phyloP scores from a whole-genome alignment of 2,797 vertebrate genomes.

The Leptatherina wallacei region DNA sequence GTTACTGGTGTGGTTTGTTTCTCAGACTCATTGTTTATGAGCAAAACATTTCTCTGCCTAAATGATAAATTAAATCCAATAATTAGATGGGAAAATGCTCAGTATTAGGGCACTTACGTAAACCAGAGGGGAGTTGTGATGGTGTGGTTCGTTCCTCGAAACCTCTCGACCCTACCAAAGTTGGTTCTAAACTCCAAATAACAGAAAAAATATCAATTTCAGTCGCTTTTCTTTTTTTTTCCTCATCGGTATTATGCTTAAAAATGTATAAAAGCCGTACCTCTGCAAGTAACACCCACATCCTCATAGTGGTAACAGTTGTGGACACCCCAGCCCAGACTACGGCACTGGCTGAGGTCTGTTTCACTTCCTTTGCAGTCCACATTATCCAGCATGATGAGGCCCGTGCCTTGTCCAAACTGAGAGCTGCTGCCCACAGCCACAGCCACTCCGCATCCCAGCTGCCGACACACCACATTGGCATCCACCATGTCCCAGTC shows the following conservation, averaged over 20 bases:
- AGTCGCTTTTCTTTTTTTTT: background rate
- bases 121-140: slow-evolving; percentile 40
- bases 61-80: background rate
- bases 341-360: slow-evolving; percentile 88
- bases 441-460: slow-evolving; percentile 88
- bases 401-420: slow-evolving; percentile 89
- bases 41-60: slow-evolving; percentile 1
- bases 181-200: slow-evolving; percentile 56
- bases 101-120: slow-evolving; percentile 69
- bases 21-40: slow-evolving; percentile 8
- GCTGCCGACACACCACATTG: slow-evolving; percentile 92
- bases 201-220: slow-evolving; percentile 17
- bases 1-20: background rate
- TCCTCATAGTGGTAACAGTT: slow-evolving; percentile 99
- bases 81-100: background rate
- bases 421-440: slow-evolving; percentile 84
- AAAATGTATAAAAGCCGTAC: slow-evolving; percentile 69
- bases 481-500: slow-evolving; percentile 98
- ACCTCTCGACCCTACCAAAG: slow-evolving; percentile 34
- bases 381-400: slow-evolving; percentile 94
- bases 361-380: slow-evolving; percentile 90
- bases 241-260: background rate
- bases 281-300: slow-evolving; percentile 90
- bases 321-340: slow-evolving; percentile 93
- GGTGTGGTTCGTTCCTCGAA: slow-evolving; percentile 58